A percentile compares a stretch with the other conserved stretches of the same genome.
Evolutionary conservation across 2,113 vertebrate genomes (phyloP).

Genomic region (Amphilophus citrinellus): DNA sequence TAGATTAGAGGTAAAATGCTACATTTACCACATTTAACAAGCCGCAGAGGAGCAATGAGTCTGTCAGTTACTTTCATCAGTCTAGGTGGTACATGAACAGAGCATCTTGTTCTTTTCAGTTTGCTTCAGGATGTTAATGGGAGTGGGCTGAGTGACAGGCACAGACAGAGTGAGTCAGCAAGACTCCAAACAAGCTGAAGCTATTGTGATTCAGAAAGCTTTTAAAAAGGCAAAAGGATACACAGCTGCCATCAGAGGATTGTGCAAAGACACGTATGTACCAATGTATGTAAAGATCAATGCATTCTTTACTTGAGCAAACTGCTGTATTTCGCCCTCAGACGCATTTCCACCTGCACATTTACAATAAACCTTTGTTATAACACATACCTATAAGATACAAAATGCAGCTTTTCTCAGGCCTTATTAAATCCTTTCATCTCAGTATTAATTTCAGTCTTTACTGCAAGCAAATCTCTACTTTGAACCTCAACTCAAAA

Average conservation of each 20-base stretch:
- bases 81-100: slow-evolving; percentile 23
- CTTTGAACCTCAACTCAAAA: slow-evolving; percentile 4
- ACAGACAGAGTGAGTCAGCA: slow-evolving; percentile 54
- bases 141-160: slow-evolving; percentile 60
- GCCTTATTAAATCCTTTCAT: neutral
- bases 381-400: neutral
- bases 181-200: slow-evolving; percentile 50
- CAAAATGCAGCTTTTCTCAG: neutral
- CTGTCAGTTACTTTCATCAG: slow-evolving; percentile 28
- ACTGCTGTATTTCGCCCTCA: neutral
- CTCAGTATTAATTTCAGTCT: neutral
- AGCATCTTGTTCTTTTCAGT: slow-evolving; percentile 53
- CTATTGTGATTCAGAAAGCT: slow-evolving; percentile 53
- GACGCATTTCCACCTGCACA: neutral
- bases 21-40: slow-evolving; percentile 11
- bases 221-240: slow-evolving; percentile 26
- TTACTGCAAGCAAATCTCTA: neutral
- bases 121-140: slow-evolving; percentile 50
- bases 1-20: neutral
- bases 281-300: neutral
- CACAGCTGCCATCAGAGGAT: neutral
- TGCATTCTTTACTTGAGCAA: neutral
- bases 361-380: neutral
- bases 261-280: neutral
- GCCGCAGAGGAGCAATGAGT: neutral